These are phyloP conservation scores for Elanus axillaris DNA, from an alignment of 2,113 vertebrate species.

Conservation along the genomic window DNA sequence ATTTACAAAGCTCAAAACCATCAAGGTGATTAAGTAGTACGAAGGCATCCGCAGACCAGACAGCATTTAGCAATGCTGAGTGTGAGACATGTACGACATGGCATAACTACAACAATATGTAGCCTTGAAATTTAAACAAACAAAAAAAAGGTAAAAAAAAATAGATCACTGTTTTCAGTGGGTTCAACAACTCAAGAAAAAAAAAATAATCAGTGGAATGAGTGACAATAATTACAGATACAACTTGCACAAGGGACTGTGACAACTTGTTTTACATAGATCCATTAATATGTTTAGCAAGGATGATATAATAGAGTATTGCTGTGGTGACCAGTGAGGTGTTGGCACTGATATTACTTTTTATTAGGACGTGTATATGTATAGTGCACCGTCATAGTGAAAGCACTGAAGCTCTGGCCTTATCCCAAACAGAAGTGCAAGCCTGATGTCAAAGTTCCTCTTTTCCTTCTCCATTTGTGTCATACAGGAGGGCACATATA, in stretches of 20 bases:
- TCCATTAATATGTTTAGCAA: too few species aligned
- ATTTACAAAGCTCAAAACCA: neutral
- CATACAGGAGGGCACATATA: neutral
- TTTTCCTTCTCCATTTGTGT: neutral
- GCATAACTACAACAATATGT: neutral
- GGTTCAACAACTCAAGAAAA: neutral
- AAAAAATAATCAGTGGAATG: too few species aligned
- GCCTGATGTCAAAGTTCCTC: neutral
- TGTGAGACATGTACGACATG: accelerated
- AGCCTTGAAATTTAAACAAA: neutral
- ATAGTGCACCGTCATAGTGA: neutral
- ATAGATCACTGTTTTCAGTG: neutral
- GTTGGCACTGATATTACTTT: neutral
- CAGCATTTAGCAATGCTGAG: neutral
- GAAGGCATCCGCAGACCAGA: neutral
- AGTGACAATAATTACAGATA: neutral
- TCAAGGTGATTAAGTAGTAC: neutral
- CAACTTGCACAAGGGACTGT: neutral
- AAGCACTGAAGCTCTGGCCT: neutral
- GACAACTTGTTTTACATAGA: neutral
- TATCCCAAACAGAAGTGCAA: neutral
- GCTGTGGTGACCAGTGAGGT: neutral
- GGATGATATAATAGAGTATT: too few species aligned
- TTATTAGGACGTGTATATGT: neutral
- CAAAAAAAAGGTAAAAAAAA: neutral